Evolutionary conservation across 2,797 vertebrate genomes (phyloP), one percentile per base, ranked within the genome.

Genomic region (Lutra lutra): DNA sequence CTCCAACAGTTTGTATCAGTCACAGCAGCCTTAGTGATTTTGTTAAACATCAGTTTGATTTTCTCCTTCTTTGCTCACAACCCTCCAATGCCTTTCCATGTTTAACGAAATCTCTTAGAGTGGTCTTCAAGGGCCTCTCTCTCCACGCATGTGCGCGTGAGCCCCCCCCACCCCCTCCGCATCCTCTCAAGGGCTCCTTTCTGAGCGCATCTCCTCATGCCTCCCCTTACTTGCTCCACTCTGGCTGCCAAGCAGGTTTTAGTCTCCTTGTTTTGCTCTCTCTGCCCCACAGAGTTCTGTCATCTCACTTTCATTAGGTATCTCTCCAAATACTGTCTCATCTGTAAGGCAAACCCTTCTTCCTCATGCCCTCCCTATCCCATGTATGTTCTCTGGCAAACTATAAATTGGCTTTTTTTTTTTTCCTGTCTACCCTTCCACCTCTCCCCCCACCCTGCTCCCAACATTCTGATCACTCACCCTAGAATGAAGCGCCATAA

Each of bases 121-220:
- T 18, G 40, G 17, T 21, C 23, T 38, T 56, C 14, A 48, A 46
- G 11, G 6, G 75, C 7, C 5, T 12, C 12, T 32, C 12, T 40
- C 14, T 32, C 5, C 4, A n/a, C 1, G 1, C 11, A 35, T 9
- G 3, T 20, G 12, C 0, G 1, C 13, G 11, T 1, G 9, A 0
- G 20, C 2, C 14, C 21, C 46, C 48, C 14, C 48, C 48, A 17
- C 48, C 14, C 14, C 5, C 40, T 40, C 40, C 9, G 7, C 13
- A 35, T 9, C 17, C n/a, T 43, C 25, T 6, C 13, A 60, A 5
- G 15, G 21, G 40, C 46, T 32, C 38, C 51, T 66, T 62, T 54
- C 43, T 64, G 21, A 79, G 15, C 77, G 3, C 25, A 8, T 66
- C 5, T 72, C 46, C 21, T 17, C n/a, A 15, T 25, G 32, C 43